Evolutionary conservation across 2,113 vertebrate species (phyloP).

Genomic region (Vombatus ursinus): DNA sequence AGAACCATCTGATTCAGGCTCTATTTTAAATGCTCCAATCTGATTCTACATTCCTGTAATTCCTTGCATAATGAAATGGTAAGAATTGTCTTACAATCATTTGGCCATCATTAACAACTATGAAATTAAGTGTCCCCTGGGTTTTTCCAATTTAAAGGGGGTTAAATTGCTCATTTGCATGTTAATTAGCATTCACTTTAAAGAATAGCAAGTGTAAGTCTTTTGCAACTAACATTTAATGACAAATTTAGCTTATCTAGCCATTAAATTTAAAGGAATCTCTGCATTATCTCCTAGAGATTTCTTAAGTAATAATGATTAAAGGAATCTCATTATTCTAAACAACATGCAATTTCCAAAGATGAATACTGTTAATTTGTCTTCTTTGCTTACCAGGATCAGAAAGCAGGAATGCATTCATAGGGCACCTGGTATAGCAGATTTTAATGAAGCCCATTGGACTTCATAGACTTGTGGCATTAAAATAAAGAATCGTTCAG

Average conservation of each 20-base stretch:
- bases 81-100: conserved; percentile 74
- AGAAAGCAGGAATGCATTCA: conserved; percentile 51
- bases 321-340: conserved; percentile 75
- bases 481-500: conserved; percentile 72
- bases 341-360: conserved; percentile 63
- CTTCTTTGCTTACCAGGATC: conserved; percentile 63
- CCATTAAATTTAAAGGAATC: conserved; percentile 72
- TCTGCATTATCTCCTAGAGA: conserved; percentile 57
- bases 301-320: conserved; percentile 64
- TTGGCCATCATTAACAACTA: conserved; percentile 74
- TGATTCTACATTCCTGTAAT: conserved; percentile 69
- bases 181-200: conserved; percentile 78
- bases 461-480: conserved; percentile 61
- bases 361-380: conserved; percentile 70
- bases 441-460: conserved; percentile 64
- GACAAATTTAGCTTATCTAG: conserved; percentile 74
- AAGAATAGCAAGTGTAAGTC: conserved; percentile 76
- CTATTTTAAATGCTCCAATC: conserved; percentile 72
- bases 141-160: conserved; percentile 72
- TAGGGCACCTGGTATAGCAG: conserved; percentile 50
- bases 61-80: conserved; percentile 74
- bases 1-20: conserved; percentile 51
- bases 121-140: conserved; percentile 79
- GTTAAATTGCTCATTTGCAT: conserved; percentile 82
- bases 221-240: conserved; percentile 75